phyloP scores from a whole-genome alignment of 2,797 vertebrate genomes.

The Miichthys miiuy region DNA sequence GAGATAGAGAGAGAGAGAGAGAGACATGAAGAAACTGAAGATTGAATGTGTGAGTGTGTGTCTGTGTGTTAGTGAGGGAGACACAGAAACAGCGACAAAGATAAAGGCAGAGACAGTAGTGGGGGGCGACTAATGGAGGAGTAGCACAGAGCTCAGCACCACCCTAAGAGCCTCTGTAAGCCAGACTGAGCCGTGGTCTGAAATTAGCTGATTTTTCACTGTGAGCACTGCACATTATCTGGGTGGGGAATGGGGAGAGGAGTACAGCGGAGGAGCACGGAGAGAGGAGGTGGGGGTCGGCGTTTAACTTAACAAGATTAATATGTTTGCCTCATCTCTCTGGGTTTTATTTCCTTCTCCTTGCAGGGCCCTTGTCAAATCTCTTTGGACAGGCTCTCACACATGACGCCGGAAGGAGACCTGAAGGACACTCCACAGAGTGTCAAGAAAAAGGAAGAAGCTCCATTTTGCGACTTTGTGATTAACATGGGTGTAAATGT shows the following conservation, averaged over 20 bases:
- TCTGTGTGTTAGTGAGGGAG: slow-evolving; percentile 46
- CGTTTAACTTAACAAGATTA: slow-evolving; percentile 84
- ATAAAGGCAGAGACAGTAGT: slow-evolving; percentile 68
- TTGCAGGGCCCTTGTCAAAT: slow-evolving; percentile 85
- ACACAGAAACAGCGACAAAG: slow-evolving; percentile 67
- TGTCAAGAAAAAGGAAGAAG: slow-evolving; percentile 60
- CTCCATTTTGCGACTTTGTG: slow-evolving; percentile 67
- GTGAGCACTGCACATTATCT: slow-evolving; percentile 79
- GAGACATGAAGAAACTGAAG: slow-evolving; percentile 15
- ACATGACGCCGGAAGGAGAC: slow-evolving; percentile 80
- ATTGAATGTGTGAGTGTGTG: slow-evolving; percentile 55
- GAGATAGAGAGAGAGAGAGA: slow-evolving; percentile 17
- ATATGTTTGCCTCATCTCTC: slow-evolving; percentile 79
- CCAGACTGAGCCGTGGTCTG: slow-evolving; percentile 78
- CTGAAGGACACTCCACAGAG: slow-evolving; percentile 77
- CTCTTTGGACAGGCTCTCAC: slow-evolving; percentile 83
- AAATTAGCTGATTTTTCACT: slow-evolving; percentile 85
- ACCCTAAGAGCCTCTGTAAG: slow-evolving; percentile 79
- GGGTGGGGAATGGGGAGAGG: slow-evolving; percentile 68
- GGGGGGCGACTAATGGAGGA: slow-evolving; percentile 74
- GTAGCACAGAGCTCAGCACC: slow-evolving; percentile 76
- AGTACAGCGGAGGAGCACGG: slow-evolving; percentile 56
- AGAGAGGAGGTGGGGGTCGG: slow-evolving; percentile 69
- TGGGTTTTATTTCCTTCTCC: slow-evolving; percentile 80
- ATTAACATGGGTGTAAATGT: slow-evolving; percentile 59